These are phyloP conservation scores for Abrostola tripartita DNA, from an alignment of 2,888 invertebrate species.

Conservation along the genomic window DNA sequence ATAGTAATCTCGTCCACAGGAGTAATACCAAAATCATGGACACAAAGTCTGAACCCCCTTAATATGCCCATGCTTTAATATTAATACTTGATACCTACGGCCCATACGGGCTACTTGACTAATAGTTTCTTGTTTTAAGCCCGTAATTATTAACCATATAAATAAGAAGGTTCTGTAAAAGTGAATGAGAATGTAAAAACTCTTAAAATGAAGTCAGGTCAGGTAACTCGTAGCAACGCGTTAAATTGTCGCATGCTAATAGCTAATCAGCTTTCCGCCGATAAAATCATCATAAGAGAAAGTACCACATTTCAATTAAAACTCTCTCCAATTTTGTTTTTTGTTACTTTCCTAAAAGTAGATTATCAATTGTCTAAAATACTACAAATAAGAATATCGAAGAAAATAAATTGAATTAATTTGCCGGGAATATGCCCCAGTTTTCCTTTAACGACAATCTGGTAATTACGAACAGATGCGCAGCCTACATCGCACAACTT, in stretches of 20 bases:
- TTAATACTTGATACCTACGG: no score
- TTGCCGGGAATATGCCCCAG: conserved; percentile 10
- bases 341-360: no score
- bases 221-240: conserved; percentile 16
- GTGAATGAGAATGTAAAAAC: conserved; percentile 33
- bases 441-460: conserved; percentile 15
- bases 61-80: no score
- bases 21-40: no score
- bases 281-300: no score
- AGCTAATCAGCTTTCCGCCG: no score
- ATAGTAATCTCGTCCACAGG: no score
- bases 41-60: no score
- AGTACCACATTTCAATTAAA: no score
- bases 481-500: background rate
- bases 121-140: background rate
- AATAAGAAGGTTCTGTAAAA: conserved; percentile 17
- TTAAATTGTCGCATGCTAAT: background rate
- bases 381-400: conserved; percentile 12
- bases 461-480: conserved; percentile 30
- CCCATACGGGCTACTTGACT: background rate
- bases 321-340: no score
- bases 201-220: conserved; percentile 40
- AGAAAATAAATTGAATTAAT: conserved; percentile 17
- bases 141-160: conserved; percentile 22
- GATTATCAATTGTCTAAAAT: no score